Evolutionary conservation across 1,140 invertebrate species (phyloP).

Genomic region (Lineus longissimus): DNA sequence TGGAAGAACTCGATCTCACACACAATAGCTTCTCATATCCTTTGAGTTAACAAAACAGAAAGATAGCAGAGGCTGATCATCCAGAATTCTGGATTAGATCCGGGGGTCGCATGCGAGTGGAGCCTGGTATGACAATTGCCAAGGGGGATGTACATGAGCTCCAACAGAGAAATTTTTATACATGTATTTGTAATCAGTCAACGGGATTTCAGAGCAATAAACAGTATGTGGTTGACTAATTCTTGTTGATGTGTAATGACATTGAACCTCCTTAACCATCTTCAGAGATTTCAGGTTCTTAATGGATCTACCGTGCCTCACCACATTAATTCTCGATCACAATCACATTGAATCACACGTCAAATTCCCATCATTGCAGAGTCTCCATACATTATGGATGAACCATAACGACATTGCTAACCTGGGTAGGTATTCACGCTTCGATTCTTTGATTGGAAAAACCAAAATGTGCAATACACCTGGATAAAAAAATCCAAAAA

Average conservation of each 20-base stretch:
- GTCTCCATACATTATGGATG: slow-evolving; percentile 70
- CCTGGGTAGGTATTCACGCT: slow-evolving; percentile 45
- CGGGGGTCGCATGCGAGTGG: background rate
- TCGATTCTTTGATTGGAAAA: no score
- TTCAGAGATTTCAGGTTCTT: slow-evolving; percentile 63
- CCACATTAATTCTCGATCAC: slow-evolving; percentile 70
- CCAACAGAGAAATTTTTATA: background rate
- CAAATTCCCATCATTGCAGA: slow-evolving; percentile 64
- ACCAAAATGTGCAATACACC: background rate
- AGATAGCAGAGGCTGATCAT: background rate
- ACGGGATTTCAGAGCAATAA: background rate
- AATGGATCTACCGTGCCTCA: slow-evolving; percentile 64
- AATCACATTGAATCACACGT: slow-evolving; percentile 66
- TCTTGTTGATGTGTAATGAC: background rate
- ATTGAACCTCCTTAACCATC: slow-evolving; percentile 20
- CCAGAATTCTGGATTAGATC: background rate
- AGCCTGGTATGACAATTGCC: background rate
- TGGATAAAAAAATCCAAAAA: no score
- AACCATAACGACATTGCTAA: slow-evolving; percentile 71
- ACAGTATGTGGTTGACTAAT: background rate
- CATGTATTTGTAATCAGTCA: background rate
- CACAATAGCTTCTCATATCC: slow-evolving; percentile 40
- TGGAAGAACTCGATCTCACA: slow-evolving; percentile 34
- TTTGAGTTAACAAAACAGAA: slow-evolving; percentile 13
- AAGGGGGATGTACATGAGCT: no score